phyloP scores from a whole-genome alignment of 1,140 invertebrate species.

The Apocrypta bakeri region DNA sequence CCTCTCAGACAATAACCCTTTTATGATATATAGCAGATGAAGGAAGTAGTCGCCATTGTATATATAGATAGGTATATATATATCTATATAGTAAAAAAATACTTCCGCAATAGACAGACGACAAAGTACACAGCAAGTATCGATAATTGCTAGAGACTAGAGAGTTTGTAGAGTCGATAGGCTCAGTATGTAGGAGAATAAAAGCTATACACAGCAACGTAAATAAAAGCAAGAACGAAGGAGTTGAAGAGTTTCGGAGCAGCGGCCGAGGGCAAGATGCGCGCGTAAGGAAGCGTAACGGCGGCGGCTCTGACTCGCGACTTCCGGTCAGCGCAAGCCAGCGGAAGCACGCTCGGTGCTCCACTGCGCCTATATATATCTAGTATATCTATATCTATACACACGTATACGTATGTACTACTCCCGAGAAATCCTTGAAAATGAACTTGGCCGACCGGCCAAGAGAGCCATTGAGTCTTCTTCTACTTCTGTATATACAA shows the following conservation, averaged over 20 bases:
- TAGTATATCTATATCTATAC: slow-evolving; percentile 28
- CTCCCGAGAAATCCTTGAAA: slow-evolving; percentile 60
- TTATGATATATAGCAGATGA: neutral
- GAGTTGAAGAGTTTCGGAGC: neutral
- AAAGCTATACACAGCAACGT: neutral
- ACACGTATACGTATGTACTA: slow-evolving; percentile 30
- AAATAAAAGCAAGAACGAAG: neutral
- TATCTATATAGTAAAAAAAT: too few relatives aligned
- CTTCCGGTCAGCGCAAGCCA: slow-evolving; percentile 65
- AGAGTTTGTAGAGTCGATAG: too few relatives aligned
- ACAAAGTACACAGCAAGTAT: neutral
- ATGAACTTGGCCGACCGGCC: slow-evolving; percentile 50
- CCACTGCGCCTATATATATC: slow-evolving; percentile 61
- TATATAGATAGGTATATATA: neutral
- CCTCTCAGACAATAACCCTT: neutral
- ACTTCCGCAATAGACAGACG: neutral
- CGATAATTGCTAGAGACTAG: neutral
- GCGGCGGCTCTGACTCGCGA: slow-evolving; percentile 65
- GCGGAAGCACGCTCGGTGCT: slow-evolving; percentile 68
- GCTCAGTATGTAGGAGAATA: neutral
- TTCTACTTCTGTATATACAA: too few relatives aligned
- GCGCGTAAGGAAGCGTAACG: slow-evolving; percentile 69
- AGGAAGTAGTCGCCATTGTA: neutral
- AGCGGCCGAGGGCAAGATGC: slow-evolving; percentile 51
- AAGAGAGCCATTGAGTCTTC: neutral